Evolutionary conservation across 2,888 invertebrate species (phyloP), one percentile per base, ranked within the genome.

Genomic region (Cerceris ruficornis): DNA sequence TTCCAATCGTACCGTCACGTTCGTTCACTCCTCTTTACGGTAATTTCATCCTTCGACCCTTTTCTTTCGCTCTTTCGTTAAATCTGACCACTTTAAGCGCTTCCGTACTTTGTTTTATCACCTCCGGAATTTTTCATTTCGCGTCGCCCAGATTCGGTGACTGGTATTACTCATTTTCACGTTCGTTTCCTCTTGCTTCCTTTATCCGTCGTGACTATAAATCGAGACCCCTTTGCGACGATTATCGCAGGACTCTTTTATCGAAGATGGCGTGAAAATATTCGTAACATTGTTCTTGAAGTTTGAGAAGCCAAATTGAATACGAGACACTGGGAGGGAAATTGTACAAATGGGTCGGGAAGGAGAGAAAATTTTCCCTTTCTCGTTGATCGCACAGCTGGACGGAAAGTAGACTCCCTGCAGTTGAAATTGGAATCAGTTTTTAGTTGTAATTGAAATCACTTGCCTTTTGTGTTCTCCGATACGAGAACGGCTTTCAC

Each of bases 71-170:
- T 6, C 49, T 50, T 66, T 60, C 43, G 39, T 69, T 66, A 76
- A 69, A 76, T 61, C 50, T 28, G 43, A 7, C 58, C 52, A 13
- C 15, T 17, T 4, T 17, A 60, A 57, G n/a, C 7, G 61, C 39
- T 59, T 46, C 14, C 46, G 9, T 6, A 2, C 50, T 14, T 77
- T 65, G 50, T 52, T 77, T 73, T 55, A 61, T 28, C 11, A 6
- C 2, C 15, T 13, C 0, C 8, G 8, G 65, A 15, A 66, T 64
- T 65, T 81, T 70, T 77, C 57, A 81, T 73, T 73, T 77, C 42
- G 28, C 9, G 46, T 15, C 28, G 15, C 60, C 64, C 65, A 8
- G n/a, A 17, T 58, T 58, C 57, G 8, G 41, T 42, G 43, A 43
- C 39, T 9, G n/a, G n/a, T 9, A 8, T 7, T 39, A 13, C 15